Conservation (phyloP, 2,888 invertebrate genomes). For the Terebella lapidaria region DNA sequence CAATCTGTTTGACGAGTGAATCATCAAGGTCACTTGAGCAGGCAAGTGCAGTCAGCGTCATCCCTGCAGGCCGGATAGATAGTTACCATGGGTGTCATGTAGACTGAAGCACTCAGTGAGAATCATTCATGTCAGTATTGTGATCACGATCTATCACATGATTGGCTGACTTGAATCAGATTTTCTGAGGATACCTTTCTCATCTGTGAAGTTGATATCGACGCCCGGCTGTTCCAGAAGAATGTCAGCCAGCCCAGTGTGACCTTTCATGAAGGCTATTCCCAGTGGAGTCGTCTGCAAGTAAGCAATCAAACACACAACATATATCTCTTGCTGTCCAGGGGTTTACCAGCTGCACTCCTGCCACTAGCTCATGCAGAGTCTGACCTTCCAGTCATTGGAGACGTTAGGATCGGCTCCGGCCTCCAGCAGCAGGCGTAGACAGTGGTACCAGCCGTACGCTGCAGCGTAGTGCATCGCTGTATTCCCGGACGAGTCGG, state of each 20-base stretch:
- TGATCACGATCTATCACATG: no score
- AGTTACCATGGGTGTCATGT: no score
- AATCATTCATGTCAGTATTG: no score
- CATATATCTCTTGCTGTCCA: no score
- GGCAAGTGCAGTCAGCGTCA: slow-evolving; percentile 52
- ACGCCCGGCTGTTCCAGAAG: slow-evolving; percentile 52
- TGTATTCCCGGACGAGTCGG: slow-evolving; percentile 57
- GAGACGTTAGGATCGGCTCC: slow-evolving; percentile 48
- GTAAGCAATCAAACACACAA: no score
- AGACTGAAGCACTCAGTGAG: no score
- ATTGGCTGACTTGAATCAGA: no score
- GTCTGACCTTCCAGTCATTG: slow-evolving; percentile 56
- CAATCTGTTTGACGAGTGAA: slow-evolving; percentile 45
- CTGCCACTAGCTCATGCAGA: no score
- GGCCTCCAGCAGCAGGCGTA: slow-evolving; percentile 54
- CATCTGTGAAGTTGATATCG: slow-evolving; percentile 53
- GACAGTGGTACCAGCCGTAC: slow-evolving; percentile 58
- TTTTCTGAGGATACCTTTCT: no score
- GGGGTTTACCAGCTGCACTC: no score
- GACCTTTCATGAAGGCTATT: slow-evolving; percentile 57
- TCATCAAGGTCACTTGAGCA: slow-evolving; percentile 40
- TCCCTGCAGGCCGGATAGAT: no score
- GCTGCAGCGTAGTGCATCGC: slow-evolving; percentile 58
- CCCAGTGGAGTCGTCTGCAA: slow-evolving; percentile 55
- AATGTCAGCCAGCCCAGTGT: slow-evolving; percentile 55